Evolutionary conservation across 1,140 invertebrate genomes (phyloP), one percentile per base, ranked within the genome.

Genomic region (Ips typographus): DNA sequence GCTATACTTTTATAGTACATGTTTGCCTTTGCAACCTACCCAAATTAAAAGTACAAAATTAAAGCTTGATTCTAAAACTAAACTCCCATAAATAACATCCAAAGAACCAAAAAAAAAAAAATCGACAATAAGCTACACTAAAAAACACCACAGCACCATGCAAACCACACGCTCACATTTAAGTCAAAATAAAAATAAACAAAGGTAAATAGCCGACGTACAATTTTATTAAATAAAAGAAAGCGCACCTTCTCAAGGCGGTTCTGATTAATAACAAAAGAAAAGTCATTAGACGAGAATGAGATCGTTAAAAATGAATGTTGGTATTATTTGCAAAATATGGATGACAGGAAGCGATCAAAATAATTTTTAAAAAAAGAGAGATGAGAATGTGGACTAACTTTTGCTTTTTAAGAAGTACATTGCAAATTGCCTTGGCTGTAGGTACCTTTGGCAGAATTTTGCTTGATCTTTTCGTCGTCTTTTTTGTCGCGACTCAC

Each of bases 391-490:
- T 47, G 42, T 44, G 58, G 57, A 68, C 67, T 62, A 68, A 68
- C 51, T 62, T 62, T 68, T 42, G 36, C n/a, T 65, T 51, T 37
- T 39, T n/a, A 40, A 52, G 41, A 62, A 47, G 36, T 59, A 51
- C n/a, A 51, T 59, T 56, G 40, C 61, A 52, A 64, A 71, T 73
- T 49, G 71, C 73, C 67, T 77, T 71, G 52, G 71, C 58, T 71
- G 70, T 73, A 70, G 68, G 72, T 78, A 74, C 73, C 77, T 76
- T 79, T 79, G 71, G 75, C 70, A 72, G 74, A 75, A 73, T 70
- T 79, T 72, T 77, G 71, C 73, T 79, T 79, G 71, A 67, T 73
- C 73, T 76, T 76, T 65, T 77, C 76, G 60, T 77, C 76, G 67
- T 77, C 76, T 76, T 77, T 77, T 76, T 76, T 76, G 72, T 75